A percentile compares a stretch with the other conserved stretches of the same genome.
Conservation (phyloP, 2,888 invertebrate species). For the Sceliomorpha sp. region DNA sequence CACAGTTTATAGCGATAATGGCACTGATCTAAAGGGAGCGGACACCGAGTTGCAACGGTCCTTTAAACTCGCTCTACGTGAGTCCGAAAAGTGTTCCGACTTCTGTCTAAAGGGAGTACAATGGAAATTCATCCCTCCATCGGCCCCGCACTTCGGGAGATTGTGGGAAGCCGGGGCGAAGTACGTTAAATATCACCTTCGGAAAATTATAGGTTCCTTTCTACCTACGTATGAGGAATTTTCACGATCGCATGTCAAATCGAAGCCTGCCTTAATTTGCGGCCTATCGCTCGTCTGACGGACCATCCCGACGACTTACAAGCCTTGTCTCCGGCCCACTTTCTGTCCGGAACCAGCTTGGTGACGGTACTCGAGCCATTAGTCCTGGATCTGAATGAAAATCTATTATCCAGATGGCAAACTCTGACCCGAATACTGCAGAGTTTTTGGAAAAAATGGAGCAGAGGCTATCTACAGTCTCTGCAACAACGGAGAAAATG, state of each 20-base stretch:
- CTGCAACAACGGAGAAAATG: too few relatives aligned
- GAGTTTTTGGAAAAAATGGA: too few relatives aligned
- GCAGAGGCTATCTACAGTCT: too few relatives aligned
- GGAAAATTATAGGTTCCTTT: constrained; percentile 39
- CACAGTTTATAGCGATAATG: too few relatives aligned
- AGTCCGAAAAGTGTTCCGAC: too few relatives aligned
- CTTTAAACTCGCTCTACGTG: background rate
- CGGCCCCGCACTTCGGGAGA: too few relatives aligned
- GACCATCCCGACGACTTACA: too few relatives aligned
- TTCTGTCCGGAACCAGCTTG: constrained; percentile 48
- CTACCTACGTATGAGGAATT: constrained; percentile 18
- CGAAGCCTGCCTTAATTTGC: constrained; percentile 20
- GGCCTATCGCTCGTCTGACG: constrained; percentile 16
- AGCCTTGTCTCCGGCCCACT: too few relatives aligned
- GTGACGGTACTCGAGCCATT: constrained; percentile 53
- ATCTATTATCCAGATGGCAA: too few relatives aligned
- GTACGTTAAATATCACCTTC: constrained; percentile 59
- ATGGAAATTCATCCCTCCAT: too few relatives aligned
- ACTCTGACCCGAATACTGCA: too few relatives aligned
- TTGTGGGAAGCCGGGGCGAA: constrained; percentile 61
- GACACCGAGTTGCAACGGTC: constrained; percentile 1
- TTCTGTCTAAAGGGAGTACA: too few relatives aligned
- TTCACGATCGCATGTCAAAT: constrained; percentile 9
- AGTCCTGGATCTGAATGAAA: constrained; percentile 38
- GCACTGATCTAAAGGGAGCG: background rate